A percentile compares a stretch with the other conserved stretches of the same genome.
These are phyloP conservation scores for Nesidiocoris tenuis DNA, from an alignment of 2,888 invertebrate species.

Conservation along the genomic window DNA sequence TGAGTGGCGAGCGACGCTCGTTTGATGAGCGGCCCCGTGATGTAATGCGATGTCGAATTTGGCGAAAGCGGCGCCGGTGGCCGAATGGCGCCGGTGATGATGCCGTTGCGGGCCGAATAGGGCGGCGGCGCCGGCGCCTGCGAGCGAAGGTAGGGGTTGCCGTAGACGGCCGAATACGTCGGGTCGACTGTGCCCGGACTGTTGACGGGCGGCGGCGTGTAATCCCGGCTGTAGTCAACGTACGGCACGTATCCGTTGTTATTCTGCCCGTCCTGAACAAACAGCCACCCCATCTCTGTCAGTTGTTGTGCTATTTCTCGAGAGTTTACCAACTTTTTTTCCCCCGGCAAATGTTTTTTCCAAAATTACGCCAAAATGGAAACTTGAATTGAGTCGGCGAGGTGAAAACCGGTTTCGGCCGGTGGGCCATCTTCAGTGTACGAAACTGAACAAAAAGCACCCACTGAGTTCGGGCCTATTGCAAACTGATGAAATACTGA, in stretches of 20 bases:
- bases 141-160: constrained; percentile 79
- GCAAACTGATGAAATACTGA: no score
- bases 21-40: constrained; percentile 61
- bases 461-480: no score
- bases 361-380: no score
- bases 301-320: constrained; percentile 8
- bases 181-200: constrained; percentile 62
- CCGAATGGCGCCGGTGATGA: constrained; percentile 49
- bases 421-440: no score
- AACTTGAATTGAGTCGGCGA: no score
- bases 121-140: constrained; percentile 53
- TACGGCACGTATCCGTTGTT: constrained; percentile 85
- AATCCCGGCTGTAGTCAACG: constrained; percentile 84
- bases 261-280: constrained; percentile 71
- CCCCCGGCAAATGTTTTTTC: background rate
- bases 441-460: no score
- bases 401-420: no score
- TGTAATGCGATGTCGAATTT: constrained; percentile 57
- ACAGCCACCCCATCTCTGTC: background rate
- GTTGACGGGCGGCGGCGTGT: constrained; percentile 69
- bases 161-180: constrained; percentile 83
- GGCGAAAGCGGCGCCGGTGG: constrained; percentile 33
- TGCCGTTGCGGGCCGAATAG: constrained; percentile 55
- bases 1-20: constrained; percentile 67
- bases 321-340: background rate